Conservation (phyloP, 2,888 invertebrate species). For the Pachymerium ferrugineum region DNA sequence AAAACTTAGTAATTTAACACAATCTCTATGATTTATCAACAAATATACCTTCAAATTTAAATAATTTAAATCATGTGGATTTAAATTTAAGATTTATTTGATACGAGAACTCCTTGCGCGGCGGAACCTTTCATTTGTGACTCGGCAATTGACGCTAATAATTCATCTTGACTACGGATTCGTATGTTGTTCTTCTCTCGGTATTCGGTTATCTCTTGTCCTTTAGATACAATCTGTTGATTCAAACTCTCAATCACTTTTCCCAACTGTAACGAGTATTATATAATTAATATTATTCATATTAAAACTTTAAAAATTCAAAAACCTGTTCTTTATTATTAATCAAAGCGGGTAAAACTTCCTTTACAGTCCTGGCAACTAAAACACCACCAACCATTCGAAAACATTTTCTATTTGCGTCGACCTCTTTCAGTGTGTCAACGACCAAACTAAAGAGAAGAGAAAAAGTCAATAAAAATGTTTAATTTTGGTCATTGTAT, state of each 20-base stretch:
- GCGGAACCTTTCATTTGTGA: constrained; percentile 33
- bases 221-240: constrained; percentile 77
- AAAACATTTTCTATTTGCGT: constrained; percentile 79
- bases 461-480: constrained; percentile 36
- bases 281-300: too few relatives aligned
- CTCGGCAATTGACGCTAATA: constrained; percentile 32
- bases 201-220: constrained; percentile 83
- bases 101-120: constrained; percentile 35
- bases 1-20: too few relatives aligned
- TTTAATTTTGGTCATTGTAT: neutral
- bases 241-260: constrained; percentile 72
- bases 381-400: constrained; percentile 89
- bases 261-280: constrained; percentile 57
- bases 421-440: constrained; percentile 81
- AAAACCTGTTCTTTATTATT: constrained; percentile 67
- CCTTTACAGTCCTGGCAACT: constrained; percentile 85
- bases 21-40: too few relatives aligned
- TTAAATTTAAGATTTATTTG: constrained; percentile 33
- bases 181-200: constrained; percentile 84
- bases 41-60: too few relatives aligned
- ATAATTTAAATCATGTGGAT: too few relatives aligned
- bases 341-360: constrained; percentile 76
- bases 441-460: constrained; percentile 72
- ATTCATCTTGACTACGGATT: constrained; percentile 61
- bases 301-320: neutral